phyloP scores from a whole-genome alignment of 2,888 invertebrate species.

The Himalopsyche japonica region DNA sequence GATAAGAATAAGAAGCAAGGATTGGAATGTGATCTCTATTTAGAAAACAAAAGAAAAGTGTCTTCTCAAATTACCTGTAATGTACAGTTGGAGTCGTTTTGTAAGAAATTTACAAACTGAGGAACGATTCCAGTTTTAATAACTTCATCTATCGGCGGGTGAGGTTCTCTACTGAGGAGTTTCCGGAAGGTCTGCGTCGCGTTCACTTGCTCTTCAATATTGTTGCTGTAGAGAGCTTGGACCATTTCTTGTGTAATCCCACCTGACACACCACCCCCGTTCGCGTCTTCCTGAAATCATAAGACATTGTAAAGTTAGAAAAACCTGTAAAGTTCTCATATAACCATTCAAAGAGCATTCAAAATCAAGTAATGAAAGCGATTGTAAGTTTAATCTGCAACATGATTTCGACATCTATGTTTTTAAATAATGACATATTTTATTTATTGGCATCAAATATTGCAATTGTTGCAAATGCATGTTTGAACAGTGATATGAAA shows the following conservation, averaged over 20 bases:
- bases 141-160: conserved; percentile 97
- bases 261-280: conserved; percentile 50
- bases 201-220: conserved; percentile 77
- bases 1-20: not conserved
- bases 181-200: conserved; percentile 94
- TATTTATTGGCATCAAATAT: no score
- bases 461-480: no score
- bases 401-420: no score
- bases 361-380: no score
- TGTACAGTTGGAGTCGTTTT: conserved; percentile 79
- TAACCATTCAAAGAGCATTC: no score
- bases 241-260: conserved; percentile 83
- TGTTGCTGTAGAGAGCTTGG: conserved; percentile 75
- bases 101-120: conserved; percentile 88
- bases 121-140: conserved; percentile 93
- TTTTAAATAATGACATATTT: no score
- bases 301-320: not conserved
- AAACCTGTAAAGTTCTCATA: not conserved
- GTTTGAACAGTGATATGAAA: no score
- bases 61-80: conserved; percentile 69
- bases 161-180: conserved; percentile 90
- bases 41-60: not conserved
- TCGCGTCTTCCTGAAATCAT: conserved; percentile 55
- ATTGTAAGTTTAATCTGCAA: no score
- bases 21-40: not conserved